phyloP scores from a whole-genome alignment of 2,113 vertebrate genomes.

The Cyphomyrus discorhynchus region DNA sequence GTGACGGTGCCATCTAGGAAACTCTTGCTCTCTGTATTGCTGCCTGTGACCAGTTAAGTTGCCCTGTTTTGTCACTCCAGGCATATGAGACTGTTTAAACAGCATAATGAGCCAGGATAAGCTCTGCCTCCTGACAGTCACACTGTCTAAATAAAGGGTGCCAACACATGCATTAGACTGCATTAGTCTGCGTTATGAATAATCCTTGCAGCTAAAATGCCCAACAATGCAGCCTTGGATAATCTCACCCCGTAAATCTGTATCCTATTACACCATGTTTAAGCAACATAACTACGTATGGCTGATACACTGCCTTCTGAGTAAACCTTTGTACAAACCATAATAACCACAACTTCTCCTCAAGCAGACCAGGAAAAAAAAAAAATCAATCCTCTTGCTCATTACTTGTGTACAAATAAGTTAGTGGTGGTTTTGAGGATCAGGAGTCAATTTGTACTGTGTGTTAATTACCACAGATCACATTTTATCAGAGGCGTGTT shows the following conservation, averaged over 20 bases:
- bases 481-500: neutral
- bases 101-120: neutral
- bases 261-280: neutral
- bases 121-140: neutral
- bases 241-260: neutral
- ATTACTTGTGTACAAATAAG: neutral
- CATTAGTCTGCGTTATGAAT: neutral
- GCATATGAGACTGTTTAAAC: conserved; percentile 26
- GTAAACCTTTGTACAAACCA: neutral
- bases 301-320: neutral
- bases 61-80: conserved; percentile 36
- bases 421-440: neutral
- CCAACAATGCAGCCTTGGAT: neutral
- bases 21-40: conserved; percentile 34
- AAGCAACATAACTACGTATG: neutral
- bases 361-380: neutral
- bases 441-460: neutral
- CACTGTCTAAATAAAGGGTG: neutral
- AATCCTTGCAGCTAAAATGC: neutral
- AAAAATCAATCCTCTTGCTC: neutral
- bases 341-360: neutral
- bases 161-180: neutral
- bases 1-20: conserved; percentile 37
- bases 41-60: conserved; percentile 44
- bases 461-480: neutral